These are phyloP conservation scores for Cryptomyrus ogoouensis DNA, from an alignment of 2,113 vertebrate genomes.

Conservation along the genomic window DNA sequence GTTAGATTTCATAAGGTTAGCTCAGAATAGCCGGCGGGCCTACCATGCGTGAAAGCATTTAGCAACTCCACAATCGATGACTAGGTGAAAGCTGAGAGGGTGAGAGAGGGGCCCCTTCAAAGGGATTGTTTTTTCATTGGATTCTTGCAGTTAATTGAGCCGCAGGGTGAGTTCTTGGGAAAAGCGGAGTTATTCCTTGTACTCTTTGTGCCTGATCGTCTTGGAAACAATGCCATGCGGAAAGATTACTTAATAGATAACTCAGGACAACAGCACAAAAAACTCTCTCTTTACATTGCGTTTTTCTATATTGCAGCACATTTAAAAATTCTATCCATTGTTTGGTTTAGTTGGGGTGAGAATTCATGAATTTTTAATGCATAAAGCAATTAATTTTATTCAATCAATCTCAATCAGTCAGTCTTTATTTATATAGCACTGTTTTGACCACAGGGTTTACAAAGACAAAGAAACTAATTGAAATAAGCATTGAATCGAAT, in stretches of 20 bases:
- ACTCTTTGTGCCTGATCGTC: not conserved
- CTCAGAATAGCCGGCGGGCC: not conserved
- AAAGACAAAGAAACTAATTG: not conserved
- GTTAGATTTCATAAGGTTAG: not conserved
- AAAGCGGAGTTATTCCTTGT: not conserved
- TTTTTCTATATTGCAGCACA: not conserved
- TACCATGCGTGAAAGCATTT: not conserved
- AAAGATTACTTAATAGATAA: not conserved
- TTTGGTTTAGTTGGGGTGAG: not conserved
- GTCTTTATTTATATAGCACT: not conserved
- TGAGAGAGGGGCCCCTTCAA: not conserved
- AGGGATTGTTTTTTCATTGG: not conserved
- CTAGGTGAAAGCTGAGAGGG: not conserved
- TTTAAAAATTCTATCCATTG: not conserved
- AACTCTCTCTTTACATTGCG: not conserved
- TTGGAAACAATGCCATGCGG: not conserved
- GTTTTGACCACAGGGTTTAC: not conserved
- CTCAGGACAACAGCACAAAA: not conserved
- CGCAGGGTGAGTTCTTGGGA: not conserved
- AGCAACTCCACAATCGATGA: not conserved
- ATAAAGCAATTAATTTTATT: not conserved
- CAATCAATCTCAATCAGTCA: not conserved
- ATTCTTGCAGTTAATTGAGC: not conserved
- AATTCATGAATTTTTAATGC: not conserved
- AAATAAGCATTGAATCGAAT: not conserved